A percentile compares a stretch with the other conserved stretches of the same genome.
Evolutionary conservation across 2,113 vertebrate species (phyloP).

Genomic region (Columba livia): DNA sequence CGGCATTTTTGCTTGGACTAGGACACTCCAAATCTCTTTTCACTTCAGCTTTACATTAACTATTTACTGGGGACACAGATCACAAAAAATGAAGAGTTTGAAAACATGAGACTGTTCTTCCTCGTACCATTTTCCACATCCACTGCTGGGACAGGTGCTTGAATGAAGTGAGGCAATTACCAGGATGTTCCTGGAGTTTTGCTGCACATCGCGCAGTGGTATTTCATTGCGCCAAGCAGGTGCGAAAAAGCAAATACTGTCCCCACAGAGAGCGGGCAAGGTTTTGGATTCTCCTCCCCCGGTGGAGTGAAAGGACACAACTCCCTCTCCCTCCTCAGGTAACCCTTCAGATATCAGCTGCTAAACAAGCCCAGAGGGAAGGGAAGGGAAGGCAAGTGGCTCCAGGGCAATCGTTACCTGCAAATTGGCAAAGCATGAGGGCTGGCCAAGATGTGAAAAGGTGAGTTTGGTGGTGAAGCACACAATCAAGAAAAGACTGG

Average conservation of each 20-base stretch:
- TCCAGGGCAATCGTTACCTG: neutral
- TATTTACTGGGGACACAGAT: neutral
- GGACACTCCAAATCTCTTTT: neutral
- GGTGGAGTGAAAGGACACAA: neutral
- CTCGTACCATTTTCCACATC: neutral
- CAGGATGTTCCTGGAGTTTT: neutral
- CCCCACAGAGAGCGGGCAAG: neutral
- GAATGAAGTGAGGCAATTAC: neutral
- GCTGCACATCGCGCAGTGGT: rapidly evolving
- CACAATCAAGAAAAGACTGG: neutral
- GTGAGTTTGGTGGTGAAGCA: neutral
- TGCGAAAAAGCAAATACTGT: neutral
- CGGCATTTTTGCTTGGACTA: neutral
- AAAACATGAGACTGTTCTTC: neutral
- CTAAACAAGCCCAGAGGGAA: neutral
- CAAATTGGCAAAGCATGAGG: neutral
- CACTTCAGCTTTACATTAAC: neutral
- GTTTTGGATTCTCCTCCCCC: neutral
- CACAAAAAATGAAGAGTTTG: neutral
- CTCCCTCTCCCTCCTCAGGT: neutral
- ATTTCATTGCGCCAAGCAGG: neutral
- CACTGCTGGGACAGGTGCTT: neutral
- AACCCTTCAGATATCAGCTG: neutral
- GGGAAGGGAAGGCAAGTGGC: neutral
- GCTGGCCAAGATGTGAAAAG: neutral